Percentiles rank a stretch among this genome's conserved stretches.
These are phyloP conservation scores for Caenorhabditis sp. DNA, from an alignment of 2,888 invertebrate species.

Conservation along the genomic window DNA sequence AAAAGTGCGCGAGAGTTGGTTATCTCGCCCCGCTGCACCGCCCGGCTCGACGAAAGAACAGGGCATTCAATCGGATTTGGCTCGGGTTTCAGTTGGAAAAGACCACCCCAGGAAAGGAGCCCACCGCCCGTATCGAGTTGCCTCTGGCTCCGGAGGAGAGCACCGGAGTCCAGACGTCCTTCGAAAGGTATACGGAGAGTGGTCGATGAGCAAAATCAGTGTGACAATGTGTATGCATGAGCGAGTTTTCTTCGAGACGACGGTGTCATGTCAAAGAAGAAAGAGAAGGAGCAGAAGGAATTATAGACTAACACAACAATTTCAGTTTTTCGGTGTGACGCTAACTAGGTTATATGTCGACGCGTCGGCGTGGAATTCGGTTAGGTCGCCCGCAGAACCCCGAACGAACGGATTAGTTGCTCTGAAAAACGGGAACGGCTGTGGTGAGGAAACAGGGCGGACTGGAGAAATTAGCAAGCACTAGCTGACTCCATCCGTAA, in stretches of 20 bases:
- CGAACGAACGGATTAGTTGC: slow-evolving; percentile 15
- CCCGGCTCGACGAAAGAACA: slow-evolving; percentile 26
- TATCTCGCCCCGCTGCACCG: slow-evolving; percentile 11
- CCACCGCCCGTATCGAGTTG: slow-evolving; percentile 54
- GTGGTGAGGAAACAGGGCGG: too few relatives aligned
- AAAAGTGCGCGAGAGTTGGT: slow-evolving; percentile 30
- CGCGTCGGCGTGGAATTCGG: slow-evolving; percentile 13
- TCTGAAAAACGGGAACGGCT: slow-evolving; percentile 10
- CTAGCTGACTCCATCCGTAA: too few relatives aligned
- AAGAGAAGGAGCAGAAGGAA: slow-evolving; percentile 4
- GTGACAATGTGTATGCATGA: slow-evolving; percentile 54
- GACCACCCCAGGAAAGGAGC: slow-evolving; percentile 13
- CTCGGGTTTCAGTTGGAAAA: slow-evolving; percentile 30
- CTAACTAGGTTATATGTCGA: slow-evolving; percentile 31
- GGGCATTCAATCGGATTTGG: slow-evolving; percentile 46
- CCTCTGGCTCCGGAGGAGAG: neutral
- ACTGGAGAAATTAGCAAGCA: too few relatives aligned
- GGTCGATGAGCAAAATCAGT: slow-evolving; percentile 13
- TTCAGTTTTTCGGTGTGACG: slow-evolving; percentile 3
- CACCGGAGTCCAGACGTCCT: neutral
- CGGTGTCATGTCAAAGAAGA: neutral
- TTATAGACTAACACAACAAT: slow-evolving; percentile 46
- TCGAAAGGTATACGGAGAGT: neutral
- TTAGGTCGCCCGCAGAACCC: slow-evolving; percentile 1
- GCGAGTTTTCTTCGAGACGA: slow-evolving; percentile 26